Evolutionary conservation across 1,140 invertebrate genomes (phyloP), one percentile per base, ranked within the genome.

Genomic region (Goniozus legneri): DNA sequence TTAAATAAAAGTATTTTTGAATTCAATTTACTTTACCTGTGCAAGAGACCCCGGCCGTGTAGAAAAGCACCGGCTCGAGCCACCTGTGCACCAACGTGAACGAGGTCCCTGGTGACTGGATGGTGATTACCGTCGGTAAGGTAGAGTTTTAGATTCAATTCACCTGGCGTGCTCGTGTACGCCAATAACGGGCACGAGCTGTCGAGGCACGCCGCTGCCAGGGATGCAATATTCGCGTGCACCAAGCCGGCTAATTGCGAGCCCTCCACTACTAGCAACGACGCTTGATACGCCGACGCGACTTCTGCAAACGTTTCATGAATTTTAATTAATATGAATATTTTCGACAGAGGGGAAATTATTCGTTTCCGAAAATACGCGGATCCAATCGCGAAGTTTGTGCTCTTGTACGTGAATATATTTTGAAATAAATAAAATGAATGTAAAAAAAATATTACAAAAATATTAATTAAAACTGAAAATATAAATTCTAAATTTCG

Each of bases 131-230:
- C 77, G 57, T 83, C 66, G 73, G 79, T 67, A 66, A 77, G 73
- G 67, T 79, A 91, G 86, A 86, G 84, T 73, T 96, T 96, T 12
- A 97, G 79, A 77, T 95, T 95, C 43, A 91, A 86, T 65, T 92
- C 88, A 47, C 77, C 79, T 8, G 79, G 77, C 33, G 82, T 79
- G 73, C 85, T 86, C 24, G 87, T 86, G 71, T 94, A 96, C 10
- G 91, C 83, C 18, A 95, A 75, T 47, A 92, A 79, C 0, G 92
- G 84, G 16, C 83, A 81, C 0, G 81, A 79, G 53, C 84, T 81
- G 50, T 91, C 88, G 2, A 89, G 79, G 63, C 88, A 92, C 1
- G 89, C 87, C 8, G 87, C 88, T 40, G 92, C 79, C 1, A 95
- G 82, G 0, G 88, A 82, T 27, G 93, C 80, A 10, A 95, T 84